Evolutionary conservation across 2,797 vertebrate species (phyloP).

Genomic region (Podarcis siculus): DNA sequence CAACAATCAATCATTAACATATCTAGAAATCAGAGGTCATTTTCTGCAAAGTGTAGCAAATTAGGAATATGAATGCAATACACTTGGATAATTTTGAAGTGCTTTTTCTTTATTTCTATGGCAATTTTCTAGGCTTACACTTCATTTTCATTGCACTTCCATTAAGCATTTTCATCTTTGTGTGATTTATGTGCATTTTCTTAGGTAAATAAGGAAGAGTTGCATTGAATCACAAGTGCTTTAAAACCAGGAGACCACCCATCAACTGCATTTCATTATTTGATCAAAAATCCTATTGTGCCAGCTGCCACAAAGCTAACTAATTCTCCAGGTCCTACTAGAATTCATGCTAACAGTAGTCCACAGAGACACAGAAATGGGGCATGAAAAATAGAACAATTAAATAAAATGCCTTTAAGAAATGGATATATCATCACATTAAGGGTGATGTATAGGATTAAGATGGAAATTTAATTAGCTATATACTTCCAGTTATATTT

Average conservation of each 20-base stretch:
- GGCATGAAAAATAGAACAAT: constrained; percentile 28
- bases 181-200: constrained; percentile 46
- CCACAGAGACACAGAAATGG: constrained; percentile 27
- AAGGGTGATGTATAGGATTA: constrained; percentile 17
- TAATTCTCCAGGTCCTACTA: constrained; percentile 40
- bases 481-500: constrained; percentile 4
- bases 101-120: background rate
- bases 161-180: constrained; percentile 15
- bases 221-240: constrained; percentile 51
- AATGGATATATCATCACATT: background rate
- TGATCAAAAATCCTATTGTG: constrained; percentile 57
- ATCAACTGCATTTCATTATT: constrained; percentile 62
- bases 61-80: constrained; percentile 12
- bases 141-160: background rate
- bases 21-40: constrained; percentile 36
- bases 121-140: background rate
- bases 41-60: background rate
- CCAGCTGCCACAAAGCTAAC: constrained; percentile 61
- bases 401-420: background rate
- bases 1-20: constrained; percentile 22
- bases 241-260: constrained; percentile 44
- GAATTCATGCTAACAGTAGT: constrained; percentile 53
- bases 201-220: constrained; percentile 53
- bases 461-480: constrained; percentile 10
- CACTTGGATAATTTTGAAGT: background rate